Conservation (phyloP, 2,888 invertebrate genomes). For the Frankliniella intonsa region DNA sequence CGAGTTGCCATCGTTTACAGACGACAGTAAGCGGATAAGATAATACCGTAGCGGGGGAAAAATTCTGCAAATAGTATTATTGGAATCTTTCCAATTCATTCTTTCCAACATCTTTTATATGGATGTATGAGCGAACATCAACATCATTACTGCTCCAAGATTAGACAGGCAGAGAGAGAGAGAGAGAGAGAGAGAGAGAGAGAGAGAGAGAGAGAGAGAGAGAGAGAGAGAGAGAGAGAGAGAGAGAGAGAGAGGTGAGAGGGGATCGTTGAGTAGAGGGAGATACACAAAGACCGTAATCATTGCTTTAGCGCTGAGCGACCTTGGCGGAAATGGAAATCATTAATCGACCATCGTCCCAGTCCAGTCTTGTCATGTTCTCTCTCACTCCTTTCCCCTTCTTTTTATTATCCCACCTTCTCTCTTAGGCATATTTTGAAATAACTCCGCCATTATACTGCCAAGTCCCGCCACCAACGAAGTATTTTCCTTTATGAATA, state of each 20-base stretch:
- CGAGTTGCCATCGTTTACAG: too few species aligned
- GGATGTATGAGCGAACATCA: background rate
- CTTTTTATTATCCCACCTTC: too few species aligned
- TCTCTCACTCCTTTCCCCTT: too few species aligned
- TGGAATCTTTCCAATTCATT: background rate
- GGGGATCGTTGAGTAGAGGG: background rate
- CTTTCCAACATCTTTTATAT: background rate
- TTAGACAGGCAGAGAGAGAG: background rate
- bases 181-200: background rate
- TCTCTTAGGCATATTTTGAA: too few species aligned
- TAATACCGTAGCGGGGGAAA: too few species aligned
- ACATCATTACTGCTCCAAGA: background rate
- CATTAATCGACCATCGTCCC: background rate
- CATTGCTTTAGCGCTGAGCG: background rate
- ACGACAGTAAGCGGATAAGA: too few species aligned
- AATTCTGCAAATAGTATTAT: background rate
- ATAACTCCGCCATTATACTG: too few species aligned
- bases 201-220: constrained; percentile 1
- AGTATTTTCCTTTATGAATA: too few species aligned
- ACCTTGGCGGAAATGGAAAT: background rate
- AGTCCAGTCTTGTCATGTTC: too few species aligned
- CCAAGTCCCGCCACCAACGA: too few species aligned
- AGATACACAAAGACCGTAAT: background rate
- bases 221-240: constrained; percentile 1
- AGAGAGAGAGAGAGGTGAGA: background rate